phyloP scores from a whole-genome alignment of 2,797 vertebrate genomes.

The Phylloscopus collybita region DNA sequence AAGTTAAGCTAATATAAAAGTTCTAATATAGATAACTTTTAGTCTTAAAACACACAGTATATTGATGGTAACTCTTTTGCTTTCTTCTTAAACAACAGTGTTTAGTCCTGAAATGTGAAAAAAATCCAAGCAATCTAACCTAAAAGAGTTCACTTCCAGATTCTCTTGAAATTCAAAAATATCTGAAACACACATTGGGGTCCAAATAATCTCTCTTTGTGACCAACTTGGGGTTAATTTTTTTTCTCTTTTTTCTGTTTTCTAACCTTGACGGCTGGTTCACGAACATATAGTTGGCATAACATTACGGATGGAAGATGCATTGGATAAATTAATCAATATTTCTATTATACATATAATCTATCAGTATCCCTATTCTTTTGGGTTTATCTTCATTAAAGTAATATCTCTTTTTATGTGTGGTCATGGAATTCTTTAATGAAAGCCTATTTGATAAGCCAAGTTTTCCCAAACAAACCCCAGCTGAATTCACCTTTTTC shows the following conservation, averaged over 20 bases:
- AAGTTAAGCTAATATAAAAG: not conserved
- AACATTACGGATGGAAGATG: not conserved
- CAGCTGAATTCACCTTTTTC: constrained; percentile 8
- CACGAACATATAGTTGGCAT: not conserved
- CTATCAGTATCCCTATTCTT: not conserved
- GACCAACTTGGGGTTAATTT: not conserved
- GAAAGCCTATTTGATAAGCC: not conserved
- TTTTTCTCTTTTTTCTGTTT: not conserved
- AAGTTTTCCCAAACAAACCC: not conserved
- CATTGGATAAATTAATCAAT: not conserved
- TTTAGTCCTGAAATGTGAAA: not conserved
- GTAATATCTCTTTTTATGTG: not conserved
- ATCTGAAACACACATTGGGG: not conserved
- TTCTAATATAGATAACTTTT: not conserved
- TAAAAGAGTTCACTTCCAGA: not conserved
- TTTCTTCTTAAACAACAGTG: not conserved
- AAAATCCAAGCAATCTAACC: not conserved
- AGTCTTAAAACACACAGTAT: not conserved
- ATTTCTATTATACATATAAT: not conserved
- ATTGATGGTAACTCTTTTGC: not conserved
- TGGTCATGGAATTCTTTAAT: not conserved
- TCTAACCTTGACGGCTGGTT: not conserved
- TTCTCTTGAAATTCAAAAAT: not conserved
- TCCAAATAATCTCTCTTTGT: not conserved
- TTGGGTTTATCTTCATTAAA: not conserved